Percentiles rank a stretch among this genome's conserved stretches.
phyloP scores from a whole-genome alignment of 92 coral and sea anemone genomes.

The Porites rus region DNA sequence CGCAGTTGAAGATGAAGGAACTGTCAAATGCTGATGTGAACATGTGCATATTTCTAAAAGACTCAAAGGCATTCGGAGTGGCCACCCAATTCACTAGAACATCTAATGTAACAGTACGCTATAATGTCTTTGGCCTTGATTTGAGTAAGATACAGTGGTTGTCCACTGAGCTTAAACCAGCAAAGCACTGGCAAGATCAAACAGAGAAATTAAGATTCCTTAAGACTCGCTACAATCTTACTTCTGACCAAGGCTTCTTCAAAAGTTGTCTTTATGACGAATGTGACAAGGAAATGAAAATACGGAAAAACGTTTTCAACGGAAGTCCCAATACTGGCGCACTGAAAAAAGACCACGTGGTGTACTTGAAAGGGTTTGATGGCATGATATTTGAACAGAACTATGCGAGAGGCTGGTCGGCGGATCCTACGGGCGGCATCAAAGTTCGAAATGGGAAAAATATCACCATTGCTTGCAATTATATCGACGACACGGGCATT shows the following conservation, averaged over 20 bases:
- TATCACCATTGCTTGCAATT: slow-evolving; percentile 57
- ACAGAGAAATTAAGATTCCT: slow-evolving; percentile 46
- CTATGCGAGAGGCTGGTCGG: slow-evolving; percentile 73
- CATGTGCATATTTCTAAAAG: slow-evolving; percentile 33
- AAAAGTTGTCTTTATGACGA: slow-evolving; percentile 54
- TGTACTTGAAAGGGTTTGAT: slow-evolving; percentile 66
- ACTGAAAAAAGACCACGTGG: slow-evolving; percentile 53
- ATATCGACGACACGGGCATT: slow-evolving; percentile 57
- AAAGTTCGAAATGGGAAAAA: slow-evolving; percentile 58
- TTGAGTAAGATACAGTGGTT: slow-evolving; percentile 51
- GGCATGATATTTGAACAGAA: slow-evolving; percentile 24
- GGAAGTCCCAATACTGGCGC: slow-evolving; percentile 55
- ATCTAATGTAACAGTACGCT: neutral
- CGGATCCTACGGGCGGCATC: slow-evolving; percentile 43
- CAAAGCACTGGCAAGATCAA: slow-evolving; percentile 10
- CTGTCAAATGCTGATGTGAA: slow-evolving; percentile 9
- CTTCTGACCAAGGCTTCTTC: slow-evolving; percentile 60
- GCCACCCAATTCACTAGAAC: slow-evolving; percentile 38
- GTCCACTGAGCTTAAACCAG: slow-evolving; percentile 10
- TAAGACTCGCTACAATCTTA: slow-evolving; percentile 40
- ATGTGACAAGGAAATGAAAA: slow-evolving; percentile 33
- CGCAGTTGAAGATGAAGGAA: slow-evolving; percentile 7
- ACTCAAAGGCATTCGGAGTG: slow-evolving; percentile 44
- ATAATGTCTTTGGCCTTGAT: slow-evolving; percentile 52
- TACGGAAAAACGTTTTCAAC: slow-evolving; percentile 54